Evolutionary conservation across 2,113 vertebrate genomes (phyloP).

Genomic region (Bungarus multicinctus): DNA sequence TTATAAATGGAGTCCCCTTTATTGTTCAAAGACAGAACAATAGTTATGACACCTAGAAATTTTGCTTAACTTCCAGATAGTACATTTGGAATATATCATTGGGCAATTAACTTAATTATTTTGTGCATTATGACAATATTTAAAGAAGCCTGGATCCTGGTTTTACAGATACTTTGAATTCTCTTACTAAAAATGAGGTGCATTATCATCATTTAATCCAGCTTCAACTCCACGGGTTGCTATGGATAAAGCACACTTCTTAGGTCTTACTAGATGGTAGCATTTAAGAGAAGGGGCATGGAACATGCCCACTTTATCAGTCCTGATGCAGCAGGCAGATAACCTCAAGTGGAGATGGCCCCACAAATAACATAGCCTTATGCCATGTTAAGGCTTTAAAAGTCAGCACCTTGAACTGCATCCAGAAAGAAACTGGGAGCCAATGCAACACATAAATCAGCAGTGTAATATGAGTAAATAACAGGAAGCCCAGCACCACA

Average conservation of each 20-base stretch:
- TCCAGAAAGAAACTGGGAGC: background rate
- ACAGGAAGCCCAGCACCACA: background rate
- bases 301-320: background rate
- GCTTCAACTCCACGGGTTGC: conserved; percentile 42
- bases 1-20: conserved; percentile 42
- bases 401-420: background rate
- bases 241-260: background rate
- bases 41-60: conserved; percentile 33
- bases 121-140: conserved; percentile 57
- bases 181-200: conserved; percentile 20
- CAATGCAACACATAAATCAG: background rate
- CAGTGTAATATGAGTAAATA: background rate
- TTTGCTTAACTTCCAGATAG: conserved; percentile 52
- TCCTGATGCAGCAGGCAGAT: background rate
- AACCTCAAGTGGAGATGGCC: background rate
- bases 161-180: conserved; percentile 59
- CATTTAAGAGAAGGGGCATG: background rate
- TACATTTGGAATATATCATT: conserved; percentile 57
- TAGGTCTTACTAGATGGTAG: background rate
- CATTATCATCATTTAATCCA: conserved; percentile 66
- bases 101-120: conserved; percentile 61
- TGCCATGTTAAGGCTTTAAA: background rate
- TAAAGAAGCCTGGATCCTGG: conserved; percentile 52
- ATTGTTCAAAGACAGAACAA: conserved; percentile 47
- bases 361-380: background rate